Evolutionary conservation across 2,113 vertebrate genomes (phyloP), one percentile per base, ranked within the genome.

Genomic region (Muntiacus reevesi): DNA sequence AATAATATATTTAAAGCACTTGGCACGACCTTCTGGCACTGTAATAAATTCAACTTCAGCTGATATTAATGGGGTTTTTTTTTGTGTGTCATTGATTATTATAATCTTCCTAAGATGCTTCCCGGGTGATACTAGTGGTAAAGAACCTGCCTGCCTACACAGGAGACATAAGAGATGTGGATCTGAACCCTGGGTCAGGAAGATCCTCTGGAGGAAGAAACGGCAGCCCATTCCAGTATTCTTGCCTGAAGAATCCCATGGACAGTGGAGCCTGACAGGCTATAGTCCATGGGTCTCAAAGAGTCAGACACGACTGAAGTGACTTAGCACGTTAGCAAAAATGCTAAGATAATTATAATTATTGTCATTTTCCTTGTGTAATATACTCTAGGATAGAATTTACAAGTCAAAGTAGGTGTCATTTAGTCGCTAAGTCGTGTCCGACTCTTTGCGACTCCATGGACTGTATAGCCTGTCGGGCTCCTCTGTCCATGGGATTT

Each of bases 1-100:
- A 91, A 89, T 86, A 54, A 47, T 76, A 2, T 86, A 52, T 86
- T 96, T 91, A 91, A 97, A 97, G 52, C 36, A 50, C 59, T 95
- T 96, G 82, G 36, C 55, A 88, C 5, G 54, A 52, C 14, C 40
- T 94, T 87, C 57, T 93, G 74, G 13, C 50, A 43, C 85, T 27
- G 27, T 94, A 89, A 82, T 95, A 81, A 97, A 82, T 97, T 59
- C 21, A 81, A 57, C 47, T 81, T 84, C 33, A 83, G 59, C 57
- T 91, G 47, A 12, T 94, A 90, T 78, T 90, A 74, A 8, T 50
- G 43, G 95, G 36, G 78, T 91, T 82, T 96, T 28, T 28, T 85
- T 85, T 1, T 45, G 17, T 97, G 64, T n/a, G 5, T 97, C 52
- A n/a, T 57, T 92, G 78, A 71, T 71, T 90, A 59, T 55, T 93